Evolutionary conservation across 2,888 invertebrate genomes (phyloP), one percentile per base, ranked within the genome.

Genomic region (Ophion costatus): DNA sequence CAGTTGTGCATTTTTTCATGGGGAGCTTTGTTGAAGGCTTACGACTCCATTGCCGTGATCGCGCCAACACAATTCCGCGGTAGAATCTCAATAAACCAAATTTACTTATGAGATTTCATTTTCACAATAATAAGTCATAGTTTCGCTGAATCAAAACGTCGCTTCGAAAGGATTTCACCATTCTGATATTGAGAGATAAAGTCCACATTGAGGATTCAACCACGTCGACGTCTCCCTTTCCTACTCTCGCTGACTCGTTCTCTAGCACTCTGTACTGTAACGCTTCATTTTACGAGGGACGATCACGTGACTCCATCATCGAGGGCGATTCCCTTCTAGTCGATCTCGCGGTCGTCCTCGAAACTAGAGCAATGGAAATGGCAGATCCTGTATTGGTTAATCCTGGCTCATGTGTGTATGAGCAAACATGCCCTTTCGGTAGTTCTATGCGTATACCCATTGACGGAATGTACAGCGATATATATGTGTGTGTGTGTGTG

Each of bases 261-360:
- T 33, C 11, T 33, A 9, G 7, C 33, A 38, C 74, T 64, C 70
- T 57, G 17, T 69, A 59, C 42, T 61, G 38, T 73, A 59, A 78
- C 69, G 81, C 78, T 81, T 84, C 84, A 74, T 63, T 78, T 84
- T 78, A 84, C 78, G 77, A 69, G 63, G n/a, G 42, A 73, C 63
- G 80, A 74, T 84, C 69, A 64, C 51, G 77, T 81, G 74, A 84
- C 42, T 74, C 64, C 78, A 78, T 81, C 81, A 70, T 70, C 78
- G 74, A 70, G 78, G 51, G 59, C 59, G 76, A 84, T 82, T 82
- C 74, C 78, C 78, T 82, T 84, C 78, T 78, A 82, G 78, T 82
- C 84, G 81, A 78, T 81, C 81, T 79, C 69, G 78, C 75, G 74
- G 78, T 82, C 80, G 70, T 81, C 64, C 74, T 63, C 69, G 66